Evolutionary conservation across 2,797 vertebrate species (phyloP), one percentile per base, ranked within the genome.

Genomic region (Onychomys torridus): DNA sequence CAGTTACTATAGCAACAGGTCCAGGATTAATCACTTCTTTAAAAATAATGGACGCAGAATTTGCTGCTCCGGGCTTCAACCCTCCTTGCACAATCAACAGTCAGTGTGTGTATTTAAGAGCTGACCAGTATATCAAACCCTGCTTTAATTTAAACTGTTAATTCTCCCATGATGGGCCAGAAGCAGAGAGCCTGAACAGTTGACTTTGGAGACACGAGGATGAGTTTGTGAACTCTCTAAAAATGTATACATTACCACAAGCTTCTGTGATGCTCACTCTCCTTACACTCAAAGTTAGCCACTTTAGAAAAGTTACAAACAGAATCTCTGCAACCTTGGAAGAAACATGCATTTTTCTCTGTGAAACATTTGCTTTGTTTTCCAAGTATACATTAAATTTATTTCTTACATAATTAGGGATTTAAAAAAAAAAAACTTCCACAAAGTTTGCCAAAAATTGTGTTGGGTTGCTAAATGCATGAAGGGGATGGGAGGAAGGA

Each of bases 61-160:
- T 65, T 67, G 8, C 25, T 43, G 3, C 78, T 90, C 71, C 49
- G 61, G 37, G 19, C 29, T 79, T 90, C 34, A 90, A 16, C 27
- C 2, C n/a, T 67, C 67, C 14, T 84, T 87, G 46, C 63, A 4
- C 77, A 89, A 94, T 88, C 82, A 76, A 5, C 63, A 69, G 87
- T 91, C 40, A 61, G 59, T 69, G 25, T 92, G 75, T 90, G 71
- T 89, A 23, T 29, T 11, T 65, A 76, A 95, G 90, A 67, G 71
- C 67, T 81, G 84, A 63, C 55, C 92, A 92, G 90, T 83, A 90
- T 57, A 77, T 73, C 7, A 79, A 55, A 87, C 40, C 61, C 34
- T 67, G 10, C 49, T 97, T 87, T 79, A 43, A 89, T 65, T 91
- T 91, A 21, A 91, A 91, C 73, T 91, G 19, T 94, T 94, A 96